These are phyloP conservation scores for Zele albiditarsus DNA, from an alignment of 2,888 invertebrate genomes.

Conservation along the genomic window DNA sequence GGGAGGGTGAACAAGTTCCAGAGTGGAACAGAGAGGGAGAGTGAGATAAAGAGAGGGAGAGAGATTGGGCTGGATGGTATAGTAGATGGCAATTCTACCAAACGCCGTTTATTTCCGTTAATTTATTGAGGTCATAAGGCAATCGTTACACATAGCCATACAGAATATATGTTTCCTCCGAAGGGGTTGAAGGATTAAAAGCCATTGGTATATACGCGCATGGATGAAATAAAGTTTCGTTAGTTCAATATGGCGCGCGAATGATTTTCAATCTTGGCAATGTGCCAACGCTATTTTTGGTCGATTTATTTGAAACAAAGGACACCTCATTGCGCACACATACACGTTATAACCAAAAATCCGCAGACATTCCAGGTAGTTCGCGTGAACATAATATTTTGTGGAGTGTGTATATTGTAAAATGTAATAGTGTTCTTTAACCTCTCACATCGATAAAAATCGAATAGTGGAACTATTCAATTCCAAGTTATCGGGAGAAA, in stretches of 20 bases:
- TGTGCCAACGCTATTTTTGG: slow-evolving; percentile 58
- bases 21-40: background rate
- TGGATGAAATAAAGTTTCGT: slow-evolving; percentile 61
- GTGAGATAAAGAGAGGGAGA: background rate
- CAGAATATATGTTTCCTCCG: slow-evolving; percentile 39
- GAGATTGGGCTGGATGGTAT: background rate
- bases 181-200: slow-evolving; percentile 37
- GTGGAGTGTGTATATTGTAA: background rate
- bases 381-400: background rate
- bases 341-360: slow-evolving; percentile 52
- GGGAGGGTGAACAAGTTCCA: no score
- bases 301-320: slow-evolving; percentile 66
- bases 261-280: slow-evolving; percentile 63
- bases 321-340: slow-evolving; percentile 35
- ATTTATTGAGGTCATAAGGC: slow-evolving; percentile 47
- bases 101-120: slow-evolving; percentile 47
- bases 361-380: background rate
- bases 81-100: slow-evolving; percentile 40
- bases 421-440: background rate
- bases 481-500: no score
- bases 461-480: no score
- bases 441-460: no score
- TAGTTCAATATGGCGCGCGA: slow-evolving; percentile 61
- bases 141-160: slow-evolving; percentile 34
- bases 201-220: slow-evolving; percentile 33